These are phyloP conservation scores for Holothuria scabra DNA, from an alignment of 53 echinoderm and acorn worm genomes.

Conservation along the genomic window DNA sequence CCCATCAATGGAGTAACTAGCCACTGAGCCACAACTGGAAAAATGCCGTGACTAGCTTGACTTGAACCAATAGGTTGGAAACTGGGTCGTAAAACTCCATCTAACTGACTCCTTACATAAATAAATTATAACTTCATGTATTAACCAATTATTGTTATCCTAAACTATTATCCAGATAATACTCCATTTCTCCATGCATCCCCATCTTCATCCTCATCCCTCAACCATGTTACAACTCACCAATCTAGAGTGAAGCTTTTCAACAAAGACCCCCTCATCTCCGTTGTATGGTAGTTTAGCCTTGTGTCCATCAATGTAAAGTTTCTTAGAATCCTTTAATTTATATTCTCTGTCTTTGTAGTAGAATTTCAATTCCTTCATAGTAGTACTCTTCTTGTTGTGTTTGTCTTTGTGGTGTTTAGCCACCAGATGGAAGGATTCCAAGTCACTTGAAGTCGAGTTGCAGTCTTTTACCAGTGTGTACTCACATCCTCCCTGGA, in stretches of 20 bases:
- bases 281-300: slow-evolving; percentile 27
- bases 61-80: too few species aligned
- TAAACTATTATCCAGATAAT: too few species aligned
- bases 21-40: too few species aligned
- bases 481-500: slow-evolving; percentile 82
- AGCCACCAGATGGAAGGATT: slow-evolving; percentile 40
- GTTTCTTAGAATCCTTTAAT: slow-evolving; percentile 28
- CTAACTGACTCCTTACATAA: too few species aligned
- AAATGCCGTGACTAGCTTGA: too few species aligned
- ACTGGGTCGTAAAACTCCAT: too few species aligned
- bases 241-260: slow-evolving; percentile 22
- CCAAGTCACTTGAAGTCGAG: not conserved
- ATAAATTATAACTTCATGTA: too few species aligned
- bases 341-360: slow-evolving; percentile 33
- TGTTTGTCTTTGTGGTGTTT: slow-evolving; percentile 48
- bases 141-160: too few species aligned
- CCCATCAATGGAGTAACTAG: too few species aligned
- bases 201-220: too few species aligned
- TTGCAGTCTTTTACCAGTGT: slow-evolving; percentile 66
- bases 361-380: slow-evolving; percentile 30
- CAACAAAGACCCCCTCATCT: slow-evolving; percentile 11
- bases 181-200: too few species aligned
- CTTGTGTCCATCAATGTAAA: slow-evolving; percentile 25
- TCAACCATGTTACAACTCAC: not conserved
- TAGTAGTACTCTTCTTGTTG: slow-evolving; percentile 22